Percentiles rank a stretch among this genome's conserved stretches.
These are phyloP conservation scores for Helicolenus hilgendorfi DNA, from an alignment of 2,797 vertebrate genomes.

Conservation along the genomic window DNA sequence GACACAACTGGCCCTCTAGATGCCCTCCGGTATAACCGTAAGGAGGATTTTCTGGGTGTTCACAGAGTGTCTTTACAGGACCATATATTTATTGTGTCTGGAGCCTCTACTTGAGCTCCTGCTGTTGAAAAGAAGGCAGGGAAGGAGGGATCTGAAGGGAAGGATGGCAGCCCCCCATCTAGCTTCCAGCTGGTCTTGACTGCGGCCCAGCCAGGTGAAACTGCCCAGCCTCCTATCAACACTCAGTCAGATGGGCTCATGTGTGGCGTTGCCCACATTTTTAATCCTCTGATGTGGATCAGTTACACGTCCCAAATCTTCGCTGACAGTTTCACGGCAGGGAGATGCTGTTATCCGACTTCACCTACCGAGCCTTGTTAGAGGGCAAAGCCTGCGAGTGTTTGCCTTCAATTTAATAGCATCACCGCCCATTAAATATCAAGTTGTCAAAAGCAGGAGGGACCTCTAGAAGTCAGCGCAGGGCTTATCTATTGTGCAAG, in stretches of 20 bases:
- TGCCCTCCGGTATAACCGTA: not conserved
- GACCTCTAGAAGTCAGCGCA: not conserved
- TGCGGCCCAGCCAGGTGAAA: not conserved
- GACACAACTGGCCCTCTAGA: not conserved
- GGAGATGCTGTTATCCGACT: not conserved
- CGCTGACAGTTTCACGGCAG: constrained; percentile 28
- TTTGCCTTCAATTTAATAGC: not conserved
- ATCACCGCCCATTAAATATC: not conserved
- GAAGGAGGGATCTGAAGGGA: not conserved
- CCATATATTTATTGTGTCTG: not conserved
- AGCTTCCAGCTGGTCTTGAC: not conserved
- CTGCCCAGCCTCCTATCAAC: not conserved
- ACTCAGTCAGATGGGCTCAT: not conserved
- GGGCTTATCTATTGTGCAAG: not conserved
- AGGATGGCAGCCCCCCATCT: not conserved
- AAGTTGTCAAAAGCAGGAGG: not conserved
- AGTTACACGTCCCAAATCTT: not conserved
- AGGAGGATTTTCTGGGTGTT: constrained; percentile 9
- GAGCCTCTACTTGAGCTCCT: not conserved
- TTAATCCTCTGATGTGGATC: constrained; percentile 5
- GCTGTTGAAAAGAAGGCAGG: not conserved
- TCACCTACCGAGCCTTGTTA: not conserved
- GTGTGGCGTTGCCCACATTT: not conserved
- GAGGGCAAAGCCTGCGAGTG: not conserved
- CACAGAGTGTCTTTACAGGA: not conserved